phyloP scores from a whole-genome alignment of 2,113 vertebrate species.

The Cynopterus brachyotis region DNA sequence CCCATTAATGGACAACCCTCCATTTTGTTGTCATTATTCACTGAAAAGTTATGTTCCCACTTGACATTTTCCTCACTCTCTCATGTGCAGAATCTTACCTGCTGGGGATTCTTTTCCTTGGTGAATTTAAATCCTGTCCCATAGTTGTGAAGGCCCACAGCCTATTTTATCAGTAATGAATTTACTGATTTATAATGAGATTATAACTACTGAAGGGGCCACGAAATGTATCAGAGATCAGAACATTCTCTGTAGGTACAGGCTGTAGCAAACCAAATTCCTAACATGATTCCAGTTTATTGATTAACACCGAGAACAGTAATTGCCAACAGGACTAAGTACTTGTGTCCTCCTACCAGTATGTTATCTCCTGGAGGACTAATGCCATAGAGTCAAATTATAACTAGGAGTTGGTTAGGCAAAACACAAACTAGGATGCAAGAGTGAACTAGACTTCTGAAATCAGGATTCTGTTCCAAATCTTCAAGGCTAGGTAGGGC shows the following conservation, averaged over 20 bases:
- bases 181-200: background rate
- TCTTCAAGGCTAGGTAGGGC: background rate
- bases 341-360: background rate
- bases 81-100: background rate
- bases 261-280: background rate
- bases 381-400: background rate
- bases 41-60: accelerated
- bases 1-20: accelerated
- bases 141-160: background rate
- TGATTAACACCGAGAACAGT: background rate
- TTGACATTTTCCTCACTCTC: background rate
- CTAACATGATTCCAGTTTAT: background rate
- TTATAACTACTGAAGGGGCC: background rate
- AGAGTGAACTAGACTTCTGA: background rate
- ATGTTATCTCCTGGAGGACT: background rate
- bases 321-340: background rate
- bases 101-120: background rate
- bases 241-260: background rate
- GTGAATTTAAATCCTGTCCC: background rate
- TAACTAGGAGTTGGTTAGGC: background rate
- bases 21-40: background rate
- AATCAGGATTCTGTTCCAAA: background rate
- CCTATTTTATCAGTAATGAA: background rate
- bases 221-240: background rate
- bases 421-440: background rate